Percentiles rank a stretch among this genome's conserved stretches.
These are phyloP conservation scores for Drosophila atripex DNA, from an alignment of 2,888 invertebrate species.

Conservation along the genomic window DNA sequence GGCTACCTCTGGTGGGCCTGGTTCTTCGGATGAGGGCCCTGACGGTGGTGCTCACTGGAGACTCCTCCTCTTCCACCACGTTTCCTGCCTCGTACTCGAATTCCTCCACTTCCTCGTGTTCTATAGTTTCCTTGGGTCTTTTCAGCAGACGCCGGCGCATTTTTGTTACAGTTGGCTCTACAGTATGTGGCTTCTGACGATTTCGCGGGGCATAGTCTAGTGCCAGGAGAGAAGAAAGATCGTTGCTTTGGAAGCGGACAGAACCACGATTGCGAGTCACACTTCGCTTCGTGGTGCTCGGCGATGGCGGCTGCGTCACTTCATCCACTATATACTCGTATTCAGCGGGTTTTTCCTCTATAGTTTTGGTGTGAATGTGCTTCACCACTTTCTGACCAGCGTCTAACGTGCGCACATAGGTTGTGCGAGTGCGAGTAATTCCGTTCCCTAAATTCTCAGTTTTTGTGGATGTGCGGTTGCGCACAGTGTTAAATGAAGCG, in stretches of 20 bases:
- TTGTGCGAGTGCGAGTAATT: conserved; percentile 62
- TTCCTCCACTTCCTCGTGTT: conserved; percentile 66
- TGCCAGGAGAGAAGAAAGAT: conserved; percentile 80
- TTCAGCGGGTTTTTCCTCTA: conserved; percentile 64
- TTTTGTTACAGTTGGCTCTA: conserved; percentile 54
- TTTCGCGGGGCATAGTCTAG: conserved; percentile 72
- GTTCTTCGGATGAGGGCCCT: conserved; percentile 39
- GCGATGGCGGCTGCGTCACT: conserved; percentile 39
- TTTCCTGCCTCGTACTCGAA: conserved; percentile 52
- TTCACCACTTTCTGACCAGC: conserved; percentile 65
- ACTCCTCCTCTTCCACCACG: conserved; percentile 26
- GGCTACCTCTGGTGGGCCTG: conserved; percentile 51
- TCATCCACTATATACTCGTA: conserved; percentile 71
- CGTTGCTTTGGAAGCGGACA: conserved; percentile 70
- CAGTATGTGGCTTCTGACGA: conserved; percentile 37
- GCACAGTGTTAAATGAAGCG: conserved; percentile 24
- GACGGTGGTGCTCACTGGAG: conserved; percentile 33
- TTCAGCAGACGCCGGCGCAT: conserved; percentile 64
- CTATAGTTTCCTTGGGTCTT: conserved; percentile 62
- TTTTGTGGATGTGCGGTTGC: conserved; percentile 57
- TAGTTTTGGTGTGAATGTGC: conserved; percentile 64
- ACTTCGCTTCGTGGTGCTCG: conserved; percentile 64
- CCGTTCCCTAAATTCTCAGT: conserved; percentile 55
- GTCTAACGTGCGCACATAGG: conserved; percentile 60
- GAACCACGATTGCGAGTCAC: conserved; percentile 73